A percentile compares a stretch with the other conserved stretches of the same genome.
phyloP scores from a whole-genome alignment of 2,888 invertebrate species.

The Standfussiana lucernea region DNA sequence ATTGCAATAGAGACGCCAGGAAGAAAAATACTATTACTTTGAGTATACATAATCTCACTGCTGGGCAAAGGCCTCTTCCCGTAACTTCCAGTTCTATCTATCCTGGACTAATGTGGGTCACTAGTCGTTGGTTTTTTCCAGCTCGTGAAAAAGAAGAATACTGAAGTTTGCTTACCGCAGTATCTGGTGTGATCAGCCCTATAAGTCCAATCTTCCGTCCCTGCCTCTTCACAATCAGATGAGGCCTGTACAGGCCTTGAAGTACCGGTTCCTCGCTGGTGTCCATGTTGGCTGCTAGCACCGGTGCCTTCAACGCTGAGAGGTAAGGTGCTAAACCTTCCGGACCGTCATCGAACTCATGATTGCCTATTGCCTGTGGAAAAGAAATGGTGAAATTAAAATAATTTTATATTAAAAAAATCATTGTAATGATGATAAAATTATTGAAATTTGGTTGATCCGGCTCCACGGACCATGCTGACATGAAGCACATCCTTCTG shows the following conservation, averaged over 20 bases:
- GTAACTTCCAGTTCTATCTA: not conserved
- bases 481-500: not conserved
- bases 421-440: too few relatives aligned
- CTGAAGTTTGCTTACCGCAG: slow-evolving; percentile 85
- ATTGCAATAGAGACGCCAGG: not conserved
- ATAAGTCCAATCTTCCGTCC: slow-evolving; percentile 94
- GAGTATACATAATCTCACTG: not conserved
- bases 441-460: not conserved
- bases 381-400: slow-evolving; percentile 2
- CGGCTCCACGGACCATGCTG: not conserved
- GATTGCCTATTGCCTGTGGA: slow-evolving; percentile 95
- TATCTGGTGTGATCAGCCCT: slow-evolving; percentile 93
- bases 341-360: slow-evolving; percentile 95
- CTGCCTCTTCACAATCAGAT: slow-evolving; percentile 91
- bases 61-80: not conserved
- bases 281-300: slow-evolving; percentile 94
- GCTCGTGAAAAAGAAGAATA: not conserved
- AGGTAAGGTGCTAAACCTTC: slow-evolving; percentile 93
- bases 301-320: slow-evolving; percentile 91
- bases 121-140: not conserved
- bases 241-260: slow-evolving; percentile 92
- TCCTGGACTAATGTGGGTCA: not conserved
- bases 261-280: slow-evolving; percentile 92
- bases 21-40: not conserved
- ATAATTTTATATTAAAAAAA: too few relatives aligned